These are phyloP conservation scores for Margarornis squamiger DNA, from an alignment of 2,797 vertebrate species.

Conservation along the genomic window DNA sequence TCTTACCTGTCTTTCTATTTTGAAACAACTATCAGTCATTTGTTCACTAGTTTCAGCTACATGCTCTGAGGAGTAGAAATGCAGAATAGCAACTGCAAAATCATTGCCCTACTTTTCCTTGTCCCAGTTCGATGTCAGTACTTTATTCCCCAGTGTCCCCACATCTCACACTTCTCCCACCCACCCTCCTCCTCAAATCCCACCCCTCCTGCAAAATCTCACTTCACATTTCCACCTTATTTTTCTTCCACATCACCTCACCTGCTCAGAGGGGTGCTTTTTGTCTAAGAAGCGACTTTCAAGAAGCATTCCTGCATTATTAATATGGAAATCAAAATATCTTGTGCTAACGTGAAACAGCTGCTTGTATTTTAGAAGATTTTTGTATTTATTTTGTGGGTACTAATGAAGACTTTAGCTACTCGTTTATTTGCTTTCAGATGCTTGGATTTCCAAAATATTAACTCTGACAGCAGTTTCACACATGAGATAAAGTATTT, in stretches of 20 bases:
- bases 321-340: neutral
- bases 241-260: neutral
- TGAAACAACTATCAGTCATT: neutral
- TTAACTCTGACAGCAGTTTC: neutral
- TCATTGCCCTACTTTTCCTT: neutral
- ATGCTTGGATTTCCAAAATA: neutral
- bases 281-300: neutral
- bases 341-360: neutral
- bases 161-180: neutral
- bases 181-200: neutral
- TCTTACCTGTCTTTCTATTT: neutral
- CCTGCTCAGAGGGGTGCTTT: neutral
- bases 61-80: rapidly evolving
- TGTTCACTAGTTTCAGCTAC: neutral
- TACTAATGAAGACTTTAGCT: neutral
- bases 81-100: neutral
- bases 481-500: rapidly evolving
- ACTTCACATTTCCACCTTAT: neutral
- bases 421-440: neutral
- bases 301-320: neutral
- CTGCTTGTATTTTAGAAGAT: neutral
- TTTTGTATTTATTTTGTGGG: rapidly evolving
- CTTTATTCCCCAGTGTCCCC: neutral
- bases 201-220: neutral
- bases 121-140: neutral